Evolutionary conservation across 2,113 vertebrate genomes (phyloP).

Genomic region (Geothlypis trichas): DNA sequence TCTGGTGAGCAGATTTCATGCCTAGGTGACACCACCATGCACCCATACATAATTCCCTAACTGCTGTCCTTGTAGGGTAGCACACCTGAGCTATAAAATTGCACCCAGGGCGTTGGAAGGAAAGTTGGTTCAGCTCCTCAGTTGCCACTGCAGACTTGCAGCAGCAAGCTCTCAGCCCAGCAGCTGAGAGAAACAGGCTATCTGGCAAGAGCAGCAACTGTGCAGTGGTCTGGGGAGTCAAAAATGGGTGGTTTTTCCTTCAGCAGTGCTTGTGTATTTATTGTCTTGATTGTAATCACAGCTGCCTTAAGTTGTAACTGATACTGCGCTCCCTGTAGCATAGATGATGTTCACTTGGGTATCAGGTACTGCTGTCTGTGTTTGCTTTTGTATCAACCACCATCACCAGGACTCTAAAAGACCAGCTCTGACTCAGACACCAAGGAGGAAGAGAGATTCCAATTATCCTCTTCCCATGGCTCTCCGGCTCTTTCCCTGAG

Average conservation of each 20-base stretch:
- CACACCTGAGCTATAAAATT: background rate
- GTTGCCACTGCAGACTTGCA: background rate
- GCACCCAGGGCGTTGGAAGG: background rate
- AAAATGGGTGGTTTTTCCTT: background rate
- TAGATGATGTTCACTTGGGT: background rate
- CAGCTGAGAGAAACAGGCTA: background rate
- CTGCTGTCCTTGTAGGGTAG: background rate
- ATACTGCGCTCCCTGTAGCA: background rate
- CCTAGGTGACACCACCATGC: accelerated
- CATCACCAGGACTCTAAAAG: conserved; percentile 18
- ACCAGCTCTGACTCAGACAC: background rate
- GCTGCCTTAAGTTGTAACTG: conserved; percentile 21
- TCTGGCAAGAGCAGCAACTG: background rate
- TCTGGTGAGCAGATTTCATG: background rate
- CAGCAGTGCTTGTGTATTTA: background rate
- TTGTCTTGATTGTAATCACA: conserved; percentile 50
- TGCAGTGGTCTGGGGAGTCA: background rate
- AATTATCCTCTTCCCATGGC: background rate
- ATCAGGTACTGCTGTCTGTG: conserved; percentile 21
- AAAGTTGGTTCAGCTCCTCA: background rate
- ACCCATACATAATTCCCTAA: background rate
- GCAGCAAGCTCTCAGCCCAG: background rate
- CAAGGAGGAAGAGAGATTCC: background rate
- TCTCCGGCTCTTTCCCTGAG: background rate
- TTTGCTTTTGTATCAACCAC: conserved; percentile 22